Evolutionary conservation across 2,797 vertebrate species (phyloP).

Genomic region (Amblyraja radiata): DNA sequence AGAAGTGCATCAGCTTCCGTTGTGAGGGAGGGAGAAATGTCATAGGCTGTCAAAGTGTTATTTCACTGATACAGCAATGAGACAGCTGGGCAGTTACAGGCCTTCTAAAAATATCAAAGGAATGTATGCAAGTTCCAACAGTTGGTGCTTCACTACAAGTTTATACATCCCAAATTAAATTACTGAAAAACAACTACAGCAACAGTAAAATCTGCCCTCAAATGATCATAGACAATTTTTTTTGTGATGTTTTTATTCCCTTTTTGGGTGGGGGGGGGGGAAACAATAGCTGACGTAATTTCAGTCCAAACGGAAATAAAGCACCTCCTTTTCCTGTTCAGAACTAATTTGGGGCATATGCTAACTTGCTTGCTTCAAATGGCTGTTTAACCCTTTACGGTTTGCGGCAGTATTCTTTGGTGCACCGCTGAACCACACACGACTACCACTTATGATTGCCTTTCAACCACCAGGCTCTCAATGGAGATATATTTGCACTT

Average conservation of each 20-base stretch:
- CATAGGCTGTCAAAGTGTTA: conserved; percentile 49
- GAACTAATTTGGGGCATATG: background rate
- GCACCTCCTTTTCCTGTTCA: conserved; percentile 31
- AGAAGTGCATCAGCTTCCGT: conserved; percentile 37
- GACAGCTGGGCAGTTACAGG: conserved; percentile 83
- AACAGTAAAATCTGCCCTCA: background rate
- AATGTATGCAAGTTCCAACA: conserved; percentile 48
- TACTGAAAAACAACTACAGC: background rate
- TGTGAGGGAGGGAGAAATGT: conserved; percentile 43
- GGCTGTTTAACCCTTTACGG: background rate
- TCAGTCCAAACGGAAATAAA: background rate
- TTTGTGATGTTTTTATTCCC: background rate
- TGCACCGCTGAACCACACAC: no score
- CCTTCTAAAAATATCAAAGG: conserved; percentile 77
- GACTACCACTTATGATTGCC: no score
- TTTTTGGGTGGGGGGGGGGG: background rate
- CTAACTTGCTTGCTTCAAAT: background rate
- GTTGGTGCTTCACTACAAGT: background rate
- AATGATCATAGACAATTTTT: background rate
- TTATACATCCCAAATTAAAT: background rate
- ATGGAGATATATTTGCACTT: no score
- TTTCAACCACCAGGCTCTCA: no score
- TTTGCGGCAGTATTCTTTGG: background rate
- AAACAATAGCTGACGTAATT: background rate
- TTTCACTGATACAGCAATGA: conserved; percentile 57